Percentiles rank a stretch among this genome's conserved stretches.
Evolutionary conservation across 2,797 vertebrate genomes (phyloP).

Genomic region (Helicolenus hilgendorfi): DNA sequence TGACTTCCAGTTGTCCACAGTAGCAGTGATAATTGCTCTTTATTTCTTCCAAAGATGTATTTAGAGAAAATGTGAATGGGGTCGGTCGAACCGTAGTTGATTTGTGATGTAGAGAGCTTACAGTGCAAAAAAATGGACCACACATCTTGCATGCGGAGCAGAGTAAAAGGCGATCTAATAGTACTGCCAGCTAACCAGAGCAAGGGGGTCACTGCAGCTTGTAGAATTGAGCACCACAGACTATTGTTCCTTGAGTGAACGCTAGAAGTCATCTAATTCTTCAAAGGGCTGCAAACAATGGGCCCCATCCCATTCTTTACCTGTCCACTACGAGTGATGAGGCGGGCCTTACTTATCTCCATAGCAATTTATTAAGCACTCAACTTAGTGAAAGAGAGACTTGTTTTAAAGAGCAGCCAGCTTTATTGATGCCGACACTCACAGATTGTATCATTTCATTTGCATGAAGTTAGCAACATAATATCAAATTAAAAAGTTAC

Average conservation of each 20-base stretch:
- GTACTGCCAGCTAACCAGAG: conserved; percentile 12
- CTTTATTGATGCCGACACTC: conserved; percentile 21
- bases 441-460: conserved; percentile 18
- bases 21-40: not conserved
- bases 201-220: conserved; percentile 29
- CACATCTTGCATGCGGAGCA: not conserved
- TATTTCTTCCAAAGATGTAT: not conserved
- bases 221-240: conserved; percentile 5
- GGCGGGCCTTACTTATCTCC: conserved; percentile 29
- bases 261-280: conserved; percentile 33
- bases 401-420: conserved; percentile 10
- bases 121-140: not conserved
- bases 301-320: conserved; percentile 37
- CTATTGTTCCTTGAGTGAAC: conserved; percentile 51
- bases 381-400: conserved; percentile 5
- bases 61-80: not conserved
- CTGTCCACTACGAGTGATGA: conserved; percentile 40
- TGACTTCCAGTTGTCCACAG: not conserved
- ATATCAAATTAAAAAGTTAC: not conserved
- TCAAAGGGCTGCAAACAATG: conserved; percentile 52
- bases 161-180: not conserved
- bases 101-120: not conserved
- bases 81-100: not conserved
- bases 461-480: not conserved
- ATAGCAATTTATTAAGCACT: conserved; percentile 45